phyloP scores from a whole-genome alignment of 2,797 vertebrate genomes.

The Perodicticus potto region DNA sequence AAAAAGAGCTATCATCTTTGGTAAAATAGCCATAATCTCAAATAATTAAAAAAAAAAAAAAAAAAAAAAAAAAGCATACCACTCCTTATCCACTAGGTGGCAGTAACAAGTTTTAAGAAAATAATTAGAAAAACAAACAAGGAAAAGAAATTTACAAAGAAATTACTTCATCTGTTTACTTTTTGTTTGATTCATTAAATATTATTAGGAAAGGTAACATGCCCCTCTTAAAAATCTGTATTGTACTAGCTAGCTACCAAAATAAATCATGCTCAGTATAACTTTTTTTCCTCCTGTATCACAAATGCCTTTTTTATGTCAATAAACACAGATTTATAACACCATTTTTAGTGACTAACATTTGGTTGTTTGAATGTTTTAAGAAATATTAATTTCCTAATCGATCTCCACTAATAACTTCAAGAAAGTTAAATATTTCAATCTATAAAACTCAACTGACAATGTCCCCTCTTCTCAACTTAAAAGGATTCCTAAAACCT shows the following conservation, averaged over 20 bases:
- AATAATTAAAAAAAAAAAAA: neutral
- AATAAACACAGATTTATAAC: neutral
- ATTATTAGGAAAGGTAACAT: neutral
- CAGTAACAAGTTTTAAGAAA: slow-evolving; percentile 42
- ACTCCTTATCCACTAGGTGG: slow-evolving; percentile 67
- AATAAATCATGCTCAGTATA: neutral
- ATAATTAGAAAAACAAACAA: neutral
- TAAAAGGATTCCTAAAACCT: slow-evolving; percentile 31
- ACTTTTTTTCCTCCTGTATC: slow-evolving; percentile 25
- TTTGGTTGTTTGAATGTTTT: neutral
- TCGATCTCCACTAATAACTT: neutral
- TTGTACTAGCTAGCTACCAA: neutral
- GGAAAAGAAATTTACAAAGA: slow-evolving; percentile 10
- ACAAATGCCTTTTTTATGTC: neutral
- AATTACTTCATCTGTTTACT: slow-evolving; percentile 36
- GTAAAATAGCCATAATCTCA: neutral
- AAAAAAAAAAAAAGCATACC: neutral
- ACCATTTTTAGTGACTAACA: neutral
- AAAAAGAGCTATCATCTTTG: neutral
- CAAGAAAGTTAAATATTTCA: neutral
- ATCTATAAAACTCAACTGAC: neutral
- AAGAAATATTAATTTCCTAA: neutral
- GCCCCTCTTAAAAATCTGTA: neutral
- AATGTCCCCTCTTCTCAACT: neutral
- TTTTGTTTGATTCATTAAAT: slow-evolving; percentile 42